A percentile compares a stretch with the other conserved stretches of the same genome.
Conservation (phyloP, 2,888 invertebrate species). For the Anagyrus pseudococci region DNA sequence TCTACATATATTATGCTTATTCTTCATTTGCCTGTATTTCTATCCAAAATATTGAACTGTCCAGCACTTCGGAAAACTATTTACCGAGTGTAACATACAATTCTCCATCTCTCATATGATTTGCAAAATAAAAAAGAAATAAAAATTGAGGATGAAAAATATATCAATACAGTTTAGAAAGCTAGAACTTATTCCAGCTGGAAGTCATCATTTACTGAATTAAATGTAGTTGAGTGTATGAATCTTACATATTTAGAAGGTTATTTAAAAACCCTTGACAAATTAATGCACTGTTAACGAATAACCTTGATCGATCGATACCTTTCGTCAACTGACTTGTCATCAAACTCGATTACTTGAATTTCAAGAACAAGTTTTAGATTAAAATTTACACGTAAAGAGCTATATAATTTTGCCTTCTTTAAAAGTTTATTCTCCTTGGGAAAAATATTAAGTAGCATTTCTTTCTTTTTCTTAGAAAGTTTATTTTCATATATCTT, state of each 20-base stretch:
- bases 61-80: conserved; percentile 3
- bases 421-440: conserved; percentile 10
- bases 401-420: conserved; percentile 10
- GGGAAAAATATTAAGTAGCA: conserved; percentile 28
- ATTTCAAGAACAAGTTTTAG: conserved; percentile 16
- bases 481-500: conserved; percentile 10
- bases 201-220: conserved; percentile 25
- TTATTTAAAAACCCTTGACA: neutral
- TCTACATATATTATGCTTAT: conserved; percentile 38
- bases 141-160: conserved; percentile 21
- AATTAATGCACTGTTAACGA: conserved; percentile 17
- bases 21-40: conserved; percentile 21
- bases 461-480: conserved; percentile 6
- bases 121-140: conserved; percentile 10
- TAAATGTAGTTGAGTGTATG: conserved; percentile 2
- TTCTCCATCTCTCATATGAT: conserved; percentile 11
- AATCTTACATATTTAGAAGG: conserved; percentile 12
- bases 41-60: conserved; percentile 22
- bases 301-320: conserved; percentile 38
- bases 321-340: conserved; percentile 17
- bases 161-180: conserved; percentile 17
- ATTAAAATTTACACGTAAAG: conserved; percentile 26
- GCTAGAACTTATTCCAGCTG: conserved; percentile 21
- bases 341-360: conserved; percentile 4
- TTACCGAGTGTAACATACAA: conserved; percentile 13